These are phyloP conservation scores for Abrostola tripartita DNA, from an alignment of 2,888 invertebrate genomes.

Conservation along the genomic window DNA sequence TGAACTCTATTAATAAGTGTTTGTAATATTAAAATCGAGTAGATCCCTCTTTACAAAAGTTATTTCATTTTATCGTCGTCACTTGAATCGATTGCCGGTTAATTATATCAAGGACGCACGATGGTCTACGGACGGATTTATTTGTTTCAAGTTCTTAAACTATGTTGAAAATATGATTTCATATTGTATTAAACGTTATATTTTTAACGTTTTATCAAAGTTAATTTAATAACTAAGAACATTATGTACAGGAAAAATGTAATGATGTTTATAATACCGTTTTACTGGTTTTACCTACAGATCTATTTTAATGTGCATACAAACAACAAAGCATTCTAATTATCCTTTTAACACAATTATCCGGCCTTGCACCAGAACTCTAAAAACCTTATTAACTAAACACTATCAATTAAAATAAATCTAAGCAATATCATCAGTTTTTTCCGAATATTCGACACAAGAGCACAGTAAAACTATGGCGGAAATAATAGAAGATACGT, in stretches of 20 bases:
- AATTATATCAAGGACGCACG: slow-evolving; percentile 48
- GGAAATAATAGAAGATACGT: slow-evolving; percentile 70
- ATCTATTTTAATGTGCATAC: not conserved
- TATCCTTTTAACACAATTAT: slow-evolving; percentile 46
- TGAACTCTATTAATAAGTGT: too few species aligned
- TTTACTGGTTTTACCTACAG: not conserved
- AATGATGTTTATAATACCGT: not conserved
- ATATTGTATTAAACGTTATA: too few species aligned
- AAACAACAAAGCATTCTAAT: slow-evolving; percentile 48
- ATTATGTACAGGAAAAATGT: too few species aligned
- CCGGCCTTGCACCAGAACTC: slow-evolving; percentile 48
- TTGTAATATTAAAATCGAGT: not conserved
- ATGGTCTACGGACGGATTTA: slow-evolving; percentile 17
- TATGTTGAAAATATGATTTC: not conserved
- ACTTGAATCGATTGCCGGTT: slow-evolving; percentile 46
- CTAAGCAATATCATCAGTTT: slow-evolving; percentile 25
- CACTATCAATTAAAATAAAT: slow-evolving; percentile 46
- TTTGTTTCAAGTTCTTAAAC: not conserved
- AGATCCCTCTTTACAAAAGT: not conserved
- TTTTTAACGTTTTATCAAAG: too few species aligned
- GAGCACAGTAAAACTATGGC: slow-evolving; percentile 59
- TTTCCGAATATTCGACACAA: slow-evolving; percentile 29
- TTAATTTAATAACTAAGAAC: too few species aligned
- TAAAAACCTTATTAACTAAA: slow-evolving; percentile 42
- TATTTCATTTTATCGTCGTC: slow-evolving; percentile 17